A percentile compares a stretch with the other conserved stretches of the same genome.
These are phyloP conservation scores for Bubalus kerabau DNA, from an alignment of 2,113 vertebrate genomes.

Conservation along the genomic window DNA sequence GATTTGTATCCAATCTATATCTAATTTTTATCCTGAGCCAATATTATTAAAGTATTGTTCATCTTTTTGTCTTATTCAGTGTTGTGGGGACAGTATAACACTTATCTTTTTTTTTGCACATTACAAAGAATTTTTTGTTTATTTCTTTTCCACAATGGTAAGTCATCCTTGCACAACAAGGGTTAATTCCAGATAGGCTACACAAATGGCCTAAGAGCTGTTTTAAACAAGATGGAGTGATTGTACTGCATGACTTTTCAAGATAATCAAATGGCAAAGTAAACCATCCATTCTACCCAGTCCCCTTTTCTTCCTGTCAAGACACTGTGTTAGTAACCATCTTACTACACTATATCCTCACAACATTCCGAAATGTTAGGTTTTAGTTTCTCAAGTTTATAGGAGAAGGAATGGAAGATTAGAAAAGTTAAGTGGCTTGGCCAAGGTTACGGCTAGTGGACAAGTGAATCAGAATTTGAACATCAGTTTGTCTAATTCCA, in stretches of 20 bases:
- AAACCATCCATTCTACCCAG: not conserved
- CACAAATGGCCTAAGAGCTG: not conserved
- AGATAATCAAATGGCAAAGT: not conserved
- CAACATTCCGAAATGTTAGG: not conserved
- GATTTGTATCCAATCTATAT: not conserved
- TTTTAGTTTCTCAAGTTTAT: slow-evolving; percentile 21
- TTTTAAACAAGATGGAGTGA: not conserved
- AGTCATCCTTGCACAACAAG: not conserved
- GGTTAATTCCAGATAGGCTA: not conserved
- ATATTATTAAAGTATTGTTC: not conserved
- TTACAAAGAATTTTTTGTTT: not conserved
- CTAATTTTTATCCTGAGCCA: not conserved
- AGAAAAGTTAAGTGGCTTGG: slow-evolving; percentile 2
- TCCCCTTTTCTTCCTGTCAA: not conserved
- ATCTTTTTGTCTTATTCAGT: not conserved
- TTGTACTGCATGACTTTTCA: not conserved
- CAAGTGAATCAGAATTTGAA: not conserved
- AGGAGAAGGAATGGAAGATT: not conserved
- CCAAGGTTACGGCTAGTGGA: not conserved
- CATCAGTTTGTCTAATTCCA: not conserved
- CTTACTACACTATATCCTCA: not conserved
- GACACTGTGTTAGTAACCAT: not conserved
- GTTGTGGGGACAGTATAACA: not conserved
- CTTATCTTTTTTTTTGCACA: not conserved
- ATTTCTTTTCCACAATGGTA: not conserved